Percentiles rank a stretch among this genome's conserved stretches.
Conservation (phyloP, 2,888 invertebrate species). For the Ditula angustiorana region DNA sequence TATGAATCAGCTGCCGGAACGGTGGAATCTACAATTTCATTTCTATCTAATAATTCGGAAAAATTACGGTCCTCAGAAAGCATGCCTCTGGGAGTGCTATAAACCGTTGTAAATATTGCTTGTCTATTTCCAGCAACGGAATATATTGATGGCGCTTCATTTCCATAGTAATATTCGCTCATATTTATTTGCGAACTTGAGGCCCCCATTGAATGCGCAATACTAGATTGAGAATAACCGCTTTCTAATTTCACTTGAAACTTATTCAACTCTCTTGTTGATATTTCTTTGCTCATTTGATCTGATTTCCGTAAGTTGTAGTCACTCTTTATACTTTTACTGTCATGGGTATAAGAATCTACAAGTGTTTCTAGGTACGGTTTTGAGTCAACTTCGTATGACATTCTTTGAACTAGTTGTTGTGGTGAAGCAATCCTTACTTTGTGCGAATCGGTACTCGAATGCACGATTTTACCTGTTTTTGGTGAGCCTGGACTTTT, state of each 20-base stretch:
- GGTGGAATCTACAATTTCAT: slow-evolving; percentile 76
- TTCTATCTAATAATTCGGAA: slow-evolving; percentile 88
- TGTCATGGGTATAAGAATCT: slow-evolving; percentile 78
- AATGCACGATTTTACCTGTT: slow-evolving; percentile 75
- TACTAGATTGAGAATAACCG: slow-evolving; percentile 65
- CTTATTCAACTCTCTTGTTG: slow-evolving; percentile 64
- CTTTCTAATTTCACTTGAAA: slow-evolving; percentile 66
- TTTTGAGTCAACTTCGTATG: slow-evolving; percentile 74
- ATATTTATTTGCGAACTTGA: slow-evolving; percentile 68
- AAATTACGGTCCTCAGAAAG: slow-evolving; percentile 87
- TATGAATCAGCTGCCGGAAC: slow-evolving; percentile 72
- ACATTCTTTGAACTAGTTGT: slow-evolving; percentile 69
- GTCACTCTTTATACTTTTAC: slow-evolving; percentile 66
- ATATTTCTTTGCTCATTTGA: slow-evolving; percentile 60
- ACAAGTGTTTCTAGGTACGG: slow-evolving; percentile 85
- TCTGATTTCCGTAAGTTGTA: slow-evolving; percentile 63
- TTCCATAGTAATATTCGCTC: slow-evolving; percentile 76
- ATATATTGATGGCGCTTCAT: slow-evolving; percentile 89
- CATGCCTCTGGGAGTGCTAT: slow-evolving; percentile 88
- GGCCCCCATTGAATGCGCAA: slow-evolving; percentile 59
- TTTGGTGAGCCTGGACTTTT: slow-evolving; percentile 94
- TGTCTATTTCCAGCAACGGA: slow-evolving; percentile 91
- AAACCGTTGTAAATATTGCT: slow-evolving; percentile 90
- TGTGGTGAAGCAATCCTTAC: slow-evolving; percentile 74
- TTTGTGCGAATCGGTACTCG: slow-evolving; percentile 74